Percentiles rank a stretch among this genome's conserved stretches.
Evolutionary conservation across 2,888 invertebrate genomes (phyloP).

Genomic region (Lasioglossum malachurum): DNA sequence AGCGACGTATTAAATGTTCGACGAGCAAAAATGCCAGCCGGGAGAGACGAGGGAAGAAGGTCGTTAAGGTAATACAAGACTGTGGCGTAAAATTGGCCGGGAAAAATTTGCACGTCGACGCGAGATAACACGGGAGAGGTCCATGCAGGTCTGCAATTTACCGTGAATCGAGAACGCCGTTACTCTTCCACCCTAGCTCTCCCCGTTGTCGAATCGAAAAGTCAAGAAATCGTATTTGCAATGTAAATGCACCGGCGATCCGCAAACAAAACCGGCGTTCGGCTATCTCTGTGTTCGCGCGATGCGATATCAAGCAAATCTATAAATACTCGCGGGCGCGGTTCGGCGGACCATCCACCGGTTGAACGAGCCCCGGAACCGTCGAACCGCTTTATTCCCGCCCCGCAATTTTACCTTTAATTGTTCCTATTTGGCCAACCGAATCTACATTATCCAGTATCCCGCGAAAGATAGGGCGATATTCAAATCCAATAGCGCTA

Average conservation of each 20-base stretch:
- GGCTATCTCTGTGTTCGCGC: slow-evolving; percentile 4
- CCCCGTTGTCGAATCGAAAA: slow-evolving; percentile 27
- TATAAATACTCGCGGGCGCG: slow-evolving; percentile 40
- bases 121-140: slow-evolving; percentile 41
- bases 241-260: slow-evolving; percentile 56
- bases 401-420: background rate
- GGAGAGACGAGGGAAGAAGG: slow-evolving; percentile 44
- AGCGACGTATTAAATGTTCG: slow-evolving; percentile 29
- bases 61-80: slow-evolving; percentile 52
- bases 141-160: slow-evolving; percentile 36
- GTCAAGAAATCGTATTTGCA: slow-evolving; percentile 61
- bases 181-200: background rate
- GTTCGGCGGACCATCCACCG: background rate
- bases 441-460: background rate
- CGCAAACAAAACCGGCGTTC: slow-evolving; percentile 50
- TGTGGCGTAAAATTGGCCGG: slow-evolving; percentile 49
- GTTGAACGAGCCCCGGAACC: background rate
- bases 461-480: background rate
- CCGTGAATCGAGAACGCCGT: slow-evolving; percentile 36
- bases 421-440: background rate
- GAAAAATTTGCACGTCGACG: slow-evolving; percentile 57
- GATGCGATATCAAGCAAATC: slow-evolving; percentile 46
- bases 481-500: background rate
- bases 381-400: slow-evolving; percentile 3
- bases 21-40: slow-evolving; percentile 42